These are phyloP conservation scores for Drosophila willistoni DNA, from an alignment of 1,140 invertebrate genomes.

Conservation along the genomic window DNA sequence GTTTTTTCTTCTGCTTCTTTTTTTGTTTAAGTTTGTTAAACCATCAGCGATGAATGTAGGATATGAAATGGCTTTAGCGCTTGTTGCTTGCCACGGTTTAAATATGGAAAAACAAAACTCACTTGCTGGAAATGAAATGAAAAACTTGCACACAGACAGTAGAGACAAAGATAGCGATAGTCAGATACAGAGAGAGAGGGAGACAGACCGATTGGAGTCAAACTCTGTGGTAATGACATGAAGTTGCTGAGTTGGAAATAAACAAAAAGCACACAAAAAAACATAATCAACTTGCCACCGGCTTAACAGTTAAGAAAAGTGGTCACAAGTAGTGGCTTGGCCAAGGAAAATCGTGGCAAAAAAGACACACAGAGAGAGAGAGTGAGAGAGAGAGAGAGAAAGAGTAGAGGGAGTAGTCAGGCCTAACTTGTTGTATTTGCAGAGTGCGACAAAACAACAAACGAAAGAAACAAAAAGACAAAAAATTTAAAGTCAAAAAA, in stretches of 20 bases:
- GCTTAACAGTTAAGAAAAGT: constrained; percentile 38
- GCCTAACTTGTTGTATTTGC: constrained; percentile 25
- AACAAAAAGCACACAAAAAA: constrained; percentile 61
- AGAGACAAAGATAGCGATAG: constrained; percentile 4
- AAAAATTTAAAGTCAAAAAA: not conserved
- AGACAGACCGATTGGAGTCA: constrained; percentile 22
- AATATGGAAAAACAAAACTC: constrained; percentile 75
- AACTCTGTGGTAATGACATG: constrained; percentile 43
- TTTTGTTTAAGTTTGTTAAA: constrained; percentile 36
- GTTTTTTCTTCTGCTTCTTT: constrained; percentile 4
- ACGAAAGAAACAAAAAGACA: not conserved
- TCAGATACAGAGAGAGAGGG: constrained; percentile 1
- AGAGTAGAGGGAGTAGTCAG: not conserved
- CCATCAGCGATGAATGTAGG: constrained; percentile 60
- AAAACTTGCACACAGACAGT: constrained; percentile 5
- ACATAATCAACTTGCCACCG: constrained; percentile 66
- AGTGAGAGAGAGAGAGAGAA: not conserved
- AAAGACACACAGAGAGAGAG: not conserved
- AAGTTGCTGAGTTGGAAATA: constrained; percentile 69
- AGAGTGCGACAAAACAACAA: constrained; percentile 39
- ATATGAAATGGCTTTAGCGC: constrained; percentile 71
- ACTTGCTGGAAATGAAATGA: constrained; percentile 34
- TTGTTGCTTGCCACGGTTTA: constrained; percentile 53
- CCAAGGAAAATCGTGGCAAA: not conserved
- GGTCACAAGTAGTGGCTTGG: constrained; percentile 20